Conservation (phyloP, 1,140 invertebrate species). For the Calycopis cecrops region DNA sequence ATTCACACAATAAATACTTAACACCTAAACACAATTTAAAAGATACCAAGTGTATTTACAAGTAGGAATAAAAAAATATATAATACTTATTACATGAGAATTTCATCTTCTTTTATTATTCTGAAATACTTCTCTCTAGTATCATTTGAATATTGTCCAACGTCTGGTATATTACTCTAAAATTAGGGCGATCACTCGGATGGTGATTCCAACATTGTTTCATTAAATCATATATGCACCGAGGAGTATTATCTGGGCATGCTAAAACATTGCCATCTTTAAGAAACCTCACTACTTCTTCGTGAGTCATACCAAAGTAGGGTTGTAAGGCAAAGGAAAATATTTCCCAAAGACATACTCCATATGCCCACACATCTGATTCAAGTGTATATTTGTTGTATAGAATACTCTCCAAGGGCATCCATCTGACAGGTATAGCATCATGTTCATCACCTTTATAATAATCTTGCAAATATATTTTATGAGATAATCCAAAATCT, state of each 20-base stretch:
- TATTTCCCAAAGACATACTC: conserved; percentile 95
- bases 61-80: conserved; percentile 25
- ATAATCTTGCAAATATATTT: conserved; percentile 93
- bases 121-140: conserved; percentile 69
- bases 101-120: conserved; percentile 35
- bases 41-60: conserved; percentile 30
- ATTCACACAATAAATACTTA: conserved; percentile 28
- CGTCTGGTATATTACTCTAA: conserved; percentile 83
- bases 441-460: conserved; percentile 95
- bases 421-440: conserved; percentile 95
- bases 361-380: conserved; percentile 96
- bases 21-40: conserved; percentile 17
- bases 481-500: conserved; percentile 95
- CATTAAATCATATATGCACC: conserved; percentile 95
- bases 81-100: conserved; percentile 6
- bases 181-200: conserved; percentile 88
- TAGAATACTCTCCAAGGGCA: conserved; percentile 95
- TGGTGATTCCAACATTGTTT: conserved; percentile 93
- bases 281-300: conserved; percentile 94
- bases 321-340: conserved; percentile 95
- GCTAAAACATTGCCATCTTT: conserved; percentile 92
- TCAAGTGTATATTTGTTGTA: conserved; percentile 96
- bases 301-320: conserved; percentile 96
- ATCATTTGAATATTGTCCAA: conserved; percentile 80
- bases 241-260: conserved; percentile 92